A percentile compares a stretch with the other conserved stretches of the same genome.
phyloP scores from a whole-genome alignment of 92 coral and sea anemone species.

The Phenganax subtilis region DNA sequence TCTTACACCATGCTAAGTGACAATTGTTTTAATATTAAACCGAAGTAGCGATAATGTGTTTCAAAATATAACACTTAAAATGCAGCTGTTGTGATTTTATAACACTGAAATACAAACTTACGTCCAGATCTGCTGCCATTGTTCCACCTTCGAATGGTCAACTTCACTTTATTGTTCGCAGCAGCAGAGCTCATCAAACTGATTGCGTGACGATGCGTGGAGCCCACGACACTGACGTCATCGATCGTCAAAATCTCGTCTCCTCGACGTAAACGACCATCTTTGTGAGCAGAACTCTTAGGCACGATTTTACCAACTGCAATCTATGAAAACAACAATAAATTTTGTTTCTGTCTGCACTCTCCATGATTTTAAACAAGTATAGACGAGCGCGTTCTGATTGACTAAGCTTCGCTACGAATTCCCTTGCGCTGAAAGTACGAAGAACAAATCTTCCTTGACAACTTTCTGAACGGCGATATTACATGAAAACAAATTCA shows the following conservation, averaged over 20 bases:
- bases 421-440: too few species aligned
- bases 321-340: slow-evolving; percentile 51
- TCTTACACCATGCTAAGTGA: too few species aligned
- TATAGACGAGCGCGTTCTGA: too few species aligned
- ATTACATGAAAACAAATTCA: not conserved
- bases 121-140: slow-evolving; percentile 63
- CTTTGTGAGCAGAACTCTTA: slow-evolving; percentile 80
- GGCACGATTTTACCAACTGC: slow-evolving; percentile 88
- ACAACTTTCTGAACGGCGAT: not conserved
- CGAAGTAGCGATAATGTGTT: too few species aligned
- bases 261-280: slow-evolving; percentile 66
- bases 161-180: slow-evolving; percentile 60
- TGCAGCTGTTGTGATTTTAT: too few species aligned
- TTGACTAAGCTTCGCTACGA: too few species aligned
- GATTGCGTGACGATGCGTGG: slow-evolving; percentile 86
- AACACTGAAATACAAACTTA: slow-evolving; percentile 45
- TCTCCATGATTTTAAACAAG: too few species aligned
- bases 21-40: too few species aligned
- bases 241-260: slow-evolving; percentile 84
- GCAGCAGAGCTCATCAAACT: slow-evolving; percentile 90
- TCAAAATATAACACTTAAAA: too few species aligned
- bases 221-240: slow-evolving; percentile 69
- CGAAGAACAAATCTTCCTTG: too few species aligned
- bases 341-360: too few species aligned
- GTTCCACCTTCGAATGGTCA: slow-evolving; percentile 66